phyloP scores from a whole-genome alignment of 2,888 invertebrate species.

The Drosophila kambysellisi region DNA sequence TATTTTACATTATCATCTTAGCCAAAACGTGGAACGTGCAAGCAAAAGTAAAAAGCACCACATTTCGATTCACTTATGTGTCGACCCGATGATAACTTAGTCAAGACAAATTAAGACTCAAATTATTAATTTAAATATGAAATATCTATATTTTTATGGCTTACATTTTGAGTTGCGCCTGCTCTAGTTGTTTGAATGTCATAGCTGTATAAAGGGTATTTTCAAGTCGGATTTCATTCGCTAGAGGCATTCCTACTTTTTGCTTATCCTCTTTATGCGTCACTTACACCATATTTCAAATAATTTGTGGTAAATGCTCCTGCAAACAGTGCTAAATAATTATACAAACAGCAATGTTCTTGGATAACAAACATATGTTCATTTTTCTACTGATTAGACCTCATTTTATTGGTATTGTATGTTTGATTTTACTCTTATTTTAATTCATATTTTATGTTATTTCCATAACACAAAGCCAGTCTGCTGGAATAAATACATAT shows the following conservation, averaged over 20 bases:
- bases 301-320: conserved; percentile 69
- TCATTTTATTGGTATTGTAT: neutral
- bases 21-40: neutral
- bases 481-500: no score
- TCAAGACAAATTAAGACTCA: no score
- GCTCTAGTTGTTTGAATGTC: neutral
- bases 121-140: neutral
- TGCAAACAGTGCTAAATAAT: conserved; percentile 63
- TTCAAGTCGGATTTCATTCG: neutral
- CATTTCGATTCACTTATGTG: neutral
- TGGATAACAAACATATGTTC: conserved; percentile 57
- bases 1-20: neutral
- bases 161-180: neutral
- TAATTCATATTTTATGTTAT: conserved; percentile 5
- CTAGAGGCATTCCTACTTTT: conserved; percentile 6
- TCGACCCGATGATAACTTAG: neutral
- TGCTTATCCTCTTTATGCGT: conserved; percentile 62
- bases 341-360: conserved; percentile 49
- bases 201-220: conserved; percentile 19
- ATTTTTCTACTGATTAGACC: conserved; percentile 25
- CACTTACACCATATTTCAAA: conserved; percentile 68
- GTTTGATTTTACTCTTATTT: conserved; percentile 12
- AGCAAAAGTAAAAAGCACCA: neutral
- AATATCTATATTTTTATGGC: neutral
- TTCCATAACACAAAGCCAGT: neutral